Base-by-base conservation (phyloP, 2,797 vertebrate genomes). In the Xiphophorus birchmanni region DNA sequence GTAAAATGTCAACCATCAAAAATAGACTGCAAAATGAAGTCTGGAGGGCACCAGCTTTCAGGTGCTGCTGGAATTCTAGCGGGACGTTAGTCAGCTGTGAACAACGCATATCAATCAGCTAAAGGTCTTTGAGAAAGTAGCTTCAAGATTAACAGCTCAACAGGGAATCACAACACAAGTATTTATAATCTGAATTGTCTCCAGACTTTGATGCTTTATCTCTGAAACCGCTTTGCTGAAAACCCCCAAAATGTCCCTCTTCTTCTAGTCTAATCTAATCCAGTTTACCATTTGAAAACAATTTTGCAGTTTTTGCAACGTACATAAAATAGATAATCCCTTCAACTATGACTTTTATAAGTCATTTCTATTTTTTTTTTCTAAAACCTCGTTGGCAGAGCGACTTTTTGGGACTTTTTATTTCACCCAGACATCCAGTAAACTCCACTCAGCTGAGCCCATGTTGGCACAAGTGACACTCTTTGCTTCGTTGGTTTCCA, bases 391-490 rank as follows among this genome's bases (percentile, higher is more conserved):
- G 80, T 52, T 75, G 77, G 76, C 78, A 83, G 35, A 48, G 76
- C 60, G 37, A 48, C 32, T 76, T 18, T 73, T 77, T 74, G 50
- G 77, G 52, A n/a, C 40, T 1, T 54, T 79, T 77, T 73, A 74
- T 29, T 81, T 77, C 32, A 75, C 32, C 50, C 69, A 80, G 79
- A 45, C 82, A 58, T 78, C 85, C 82, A 73, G 75, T 74, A 45
- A 75, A 52, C 73, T 86, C 37, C 79, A 69, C 78, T 86, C 87
- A 82, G 60, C 80, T 88, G 75, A 82, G 85, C 76, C 81, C 87
- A 71, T 88, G 85, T 84, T 89, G 89, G 89, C 93, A 91, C 83
- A 81, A 26, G 78, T 92, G 90, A 77, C 87, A 73, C 79, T 73
- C 73, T 50, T 73, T 23, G 11, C 79, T 77, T 52, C 29, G 73